Conservation (phyloP, 2,888 invertebrate genomes). For the Rhorus exstirpatorius region DNA sequence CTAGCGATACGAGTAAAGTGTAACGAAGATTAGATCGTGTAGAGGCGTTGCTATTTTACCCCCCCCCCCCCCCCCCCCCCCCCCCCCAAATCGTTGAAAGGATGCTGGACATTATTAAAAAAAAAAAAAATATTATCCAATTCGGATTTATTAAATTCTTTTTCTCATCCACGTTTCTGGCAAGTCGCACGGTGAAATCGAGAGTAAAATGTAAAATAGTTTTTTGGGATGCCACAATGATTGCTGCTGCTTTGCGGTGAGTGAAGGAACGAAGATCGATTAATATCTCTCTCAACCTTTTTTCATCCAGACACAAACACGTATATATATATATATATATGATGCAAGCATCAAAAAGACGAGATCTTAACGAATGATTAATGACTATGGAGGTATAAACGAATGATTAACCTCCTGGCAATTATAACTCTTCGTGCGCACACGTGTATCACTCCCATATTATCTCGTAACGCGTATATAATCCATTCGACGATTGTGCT, state of each 20-base stretch:
- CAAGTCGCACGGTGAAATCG: conserved; percentile 69
- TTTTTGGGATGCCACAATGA: conserved; percentile 19
- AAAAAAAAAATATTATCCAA: conserved; percentile 24
- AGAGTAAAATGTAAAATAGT: conserved; percentile 22
- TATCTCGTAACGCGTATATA: conserved; percentile 9
- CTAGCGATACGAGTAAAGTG: too few relatives aligned
- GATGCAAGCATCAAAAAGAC: conserved; percentile 4
- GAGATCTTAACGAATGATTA: conserved; percentile 56
- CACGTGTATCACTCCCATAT: not conserved
- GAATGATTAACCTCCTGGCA: conserved; percentile 62
- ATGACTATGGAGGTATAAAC: conserved; percentile 53
- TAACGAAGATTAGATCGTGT: too few relatives aligned
- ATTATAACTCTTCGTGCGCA: conserved; percentile 45
- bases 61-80: too few relatives aligned
- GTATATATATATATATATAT: conserved; percentile 14
- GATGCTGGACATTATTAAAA: too few relatives aligned
- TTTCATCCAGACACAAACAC: not conserved
- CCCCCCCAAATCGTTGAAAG: too few relatives aligned
- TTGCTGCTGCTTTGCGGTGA: conserved; percentile 55
- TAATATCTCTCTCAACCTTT: conserved; percentile 34
- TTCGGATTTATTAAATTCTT: conserved; percentile 46
- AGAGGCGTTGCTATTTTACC: too few relatives aligned
- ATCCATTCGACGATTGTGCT: conserved; percentile 39
- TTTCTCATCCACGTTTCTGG: conserved; percentile 75
- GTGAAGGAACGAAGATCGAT: conserved; percentile 63